Evolutionary conservation across 2,113 vertebrate species (phyloP), one percentile per base, ranked within the genome.

Genomic region (Erythrocercus mccallii): DNA sequence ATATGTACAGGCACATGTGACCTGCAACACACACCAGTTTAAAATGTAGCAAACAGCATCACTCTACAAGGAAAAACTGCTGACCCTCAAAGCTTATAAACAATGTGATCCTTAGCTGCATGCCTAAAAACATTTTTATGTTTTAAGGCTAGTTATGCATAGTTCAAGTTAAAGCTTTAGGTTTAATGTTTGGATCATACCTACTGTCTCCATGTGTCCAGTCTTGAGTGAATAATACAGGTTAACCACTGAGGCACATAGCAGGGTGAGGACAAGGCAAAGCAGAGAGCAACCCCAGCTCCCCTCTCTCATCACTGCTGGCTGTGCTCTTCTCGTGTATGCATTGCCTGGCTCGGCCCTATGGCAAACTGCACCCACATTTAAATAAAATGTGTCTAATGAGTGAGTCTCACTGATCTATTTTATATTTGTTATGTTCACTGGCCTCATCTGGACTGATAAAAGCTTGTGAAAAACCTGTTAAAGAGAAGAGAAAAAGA

Each of bases 91-190:
- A 80, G 30, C 30, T 65, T 6, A 53, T n/a, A 85, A 90, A 61
- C 12, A 40, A 19, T 58, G 31, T 53, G 30, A 86, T 66, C 28
- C 57, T 86, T 28, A 86, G n/a, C n/a, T 81, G 12, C 23, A 60
- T 6, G 13, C 62, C 40, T 87, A 82, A 88, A 69, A 68, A 94
- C 83, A 62, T 53, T 38, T 80, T 53, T 51, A 17, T 30, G 18
- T 62, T 94, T 96, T 87, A 92, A 91, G 72, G 80, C 93, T 93
- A 50, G 8, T 40, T 81, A 38, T 45, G 56, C 40, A 38, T 45
- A 44, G 60, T 22, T 53, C 47, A 71, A 65, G 33, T 66, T 76
- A 82, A 94, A 72, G n/a, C 21, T 82, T 35, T 68, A 66, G 56
- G 56, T 42, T 81, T 90, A 71, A 54, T 56, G 22, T 57, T 81